phyloP scores from a whole-genome alignment of 2,113 vertebrate genomes.

The Castor canadensis region DNA sequence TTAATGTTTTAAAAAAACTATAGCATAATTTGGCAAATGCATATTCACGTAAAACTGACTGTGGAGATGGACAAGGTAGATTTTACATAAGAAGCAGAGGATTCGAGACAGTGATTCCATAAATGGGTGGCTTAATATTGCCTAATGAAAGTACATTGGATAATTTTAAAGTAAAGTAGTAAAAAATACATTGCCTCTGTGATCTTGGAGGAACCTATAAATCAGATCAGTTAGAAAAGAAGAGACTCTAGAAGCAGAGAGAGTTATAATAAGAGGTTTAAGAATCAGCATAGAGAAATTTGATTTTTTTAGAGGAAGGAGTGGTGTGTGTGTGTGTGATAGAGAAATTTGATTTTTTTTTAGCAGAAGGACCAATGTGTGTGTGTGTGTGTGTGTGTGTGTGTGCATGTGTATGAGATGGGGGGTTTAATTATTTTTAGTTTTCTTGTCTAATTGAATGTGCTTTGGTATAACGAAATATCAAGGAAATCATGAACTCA shows the following conservation, averaged over 20 bases:
- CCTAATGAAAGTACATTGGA: not conserved
- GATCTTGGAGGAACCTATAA: not conserved
- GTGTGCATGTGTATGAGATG: no score
- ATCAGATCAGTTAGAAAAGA: not conserved
- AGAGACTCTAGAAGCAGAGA: not conserved
- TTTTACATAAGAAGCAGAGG: slow-evolving; percentile 8
- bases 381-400: no score
- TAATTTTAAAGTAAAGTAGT: slow-evolving; percentile 20
- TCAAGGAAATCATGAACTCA: not conserved
- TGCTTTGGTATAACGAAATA: not conserved
- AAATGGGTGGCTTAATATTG: not conserved
- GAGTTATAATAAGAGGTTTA: not conserved
- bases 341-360: no score
- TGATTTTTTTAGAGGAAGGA: no score
- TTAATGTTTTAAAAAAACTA: not conserved
- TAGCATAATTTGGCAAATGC: not conserved
- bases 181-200: not conserved
- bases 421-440: no score
- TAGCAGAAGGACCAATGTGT: no score
- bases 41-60: not conserved
- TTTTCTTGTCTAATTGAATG: no score
- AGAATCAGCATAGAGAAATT: no score
- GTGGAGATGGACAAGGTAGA: not conserved
- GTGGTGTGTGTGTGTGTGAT: no score
- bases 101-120: not conserved